Evolutionary conservation across 1,140 invertebrate genomes (phyloP), one percentile per base, ranked within the genome.

Genomic region (Thalassaphorura encarpata): DNA sequence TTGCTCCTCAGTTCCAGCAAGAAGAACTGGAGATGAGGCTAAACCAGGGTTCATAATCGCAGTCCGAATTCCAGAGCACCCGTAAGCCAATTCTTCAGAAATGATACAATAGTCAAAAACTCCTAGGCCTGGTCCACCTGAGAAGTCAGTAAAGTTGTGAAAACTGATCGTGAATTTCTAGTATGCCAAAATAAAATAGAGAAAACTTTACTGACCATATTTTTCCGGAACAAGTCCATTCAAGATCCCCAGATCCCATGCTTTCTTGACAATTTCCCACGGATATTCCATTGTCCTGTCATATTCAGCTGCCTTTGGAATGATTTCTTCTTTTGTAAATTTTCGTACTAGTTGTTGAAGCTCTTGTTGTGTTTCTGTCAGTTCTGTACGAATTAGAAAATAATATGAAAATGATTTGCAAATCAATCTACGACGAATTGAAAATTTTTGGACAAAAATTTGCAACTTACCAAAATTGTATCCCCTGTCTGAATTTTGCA

Each of bases 1-100:
- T 67, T 95, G 89, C 66, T 83, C 85, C 59, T 88, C 80, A 68
- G 78, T 91, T 28, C 90, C 92, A 62, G 83, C 83, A 51, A 92
- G 67, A 39, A 93, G 78, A 1, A 97, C 80, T 11, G 92, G 92
- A 40, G 83, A n/a, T n/a, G n/a, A n/a, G n/a, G 62, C 62, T 8
- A 63, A 29, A 16, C 39, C 45, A 23, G 55, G 42, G 13, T 33
- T 54, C 11, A 42, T 33, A 8, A 53, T 28, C 19, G 78, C 78
- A 29, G 79, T 79, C 45, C 71, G 68, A 29, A 83, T 72, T n/a
- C 80, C 81, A 31, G 79, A 75, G 63, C 81, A 83, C 13, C 76
- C 81, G 68, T 82, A 83, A 2, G 77, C 74, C 29, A 83, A 49
- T 66, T 81, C 77, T 68, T 83, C 82, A 24, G 70, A 71, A 28